Evolutionary conservation across 2,888 invertebrate genomes (phyloP).

Genomic region (Malacosoma neustria): DNA sequence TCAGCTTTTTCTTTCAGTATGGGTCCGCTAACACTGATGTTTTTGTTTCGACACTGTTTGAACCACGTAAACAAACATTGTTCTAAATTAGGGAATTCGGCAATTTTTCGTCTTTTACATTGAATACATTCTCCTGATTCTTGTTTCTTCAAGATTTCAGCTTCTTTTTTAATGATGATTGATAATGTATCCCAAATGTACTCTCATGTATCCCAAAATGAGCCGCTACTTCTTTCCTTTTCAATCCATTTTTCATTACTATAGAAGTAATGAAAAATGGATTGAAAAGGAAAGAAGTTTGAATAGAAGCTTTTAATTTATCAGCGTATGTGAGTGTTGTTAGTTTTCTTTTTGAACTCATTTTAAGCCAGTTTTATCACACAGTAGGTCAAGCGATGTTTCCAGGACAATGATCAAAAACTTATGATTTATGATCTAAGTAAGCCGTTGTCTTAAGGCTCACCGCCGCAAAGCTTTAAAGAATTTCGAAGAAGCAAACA

Average conservation of each 20-base stretch:
- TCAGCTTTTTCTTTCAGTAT: constrained; percentile 2
- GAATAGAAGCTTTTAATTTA: neutral
- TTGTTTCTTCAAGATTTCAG: no score
- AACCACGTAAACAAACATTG: constrained; percentile 5
- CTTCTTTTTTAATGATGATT: constrained; percentile 2
- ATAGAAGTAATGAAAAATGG: no score
- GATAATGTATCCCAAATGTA: no score
- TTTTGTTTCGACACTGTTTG: constrained; percentile 5
- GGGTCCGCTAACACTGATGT: constrained; percentile 2
- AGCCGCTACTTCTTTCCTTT: no score
- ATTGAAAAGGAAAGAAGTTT: no score
- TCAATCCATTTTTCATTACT: neutral
- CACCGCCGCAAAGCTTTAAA: no score
- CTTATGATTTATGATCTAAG: constrained; percentile 2
- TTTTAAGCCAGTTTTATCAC: constrained; percentile 3
- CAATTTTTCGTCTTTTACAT: constrained; percentile 5
- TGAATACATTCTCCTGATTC: no score
- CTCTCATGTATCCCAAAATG: no score
- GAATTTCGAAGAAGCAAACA: no score
- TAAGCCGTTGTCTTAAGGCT: no score
- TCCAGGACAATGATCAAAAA: constrained; percentile 2
- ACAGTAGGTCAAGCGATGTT: constrained; percentile 2
- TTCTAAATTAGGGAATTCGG: constrained; percentile 6
- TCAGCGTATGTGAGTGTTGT: neutral
- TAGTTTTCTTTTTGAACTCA: neutral